Evolutionary conservation across 2,888 invertebrate species (phyloP).

Genomic region (Timema cristinae): DNA sequence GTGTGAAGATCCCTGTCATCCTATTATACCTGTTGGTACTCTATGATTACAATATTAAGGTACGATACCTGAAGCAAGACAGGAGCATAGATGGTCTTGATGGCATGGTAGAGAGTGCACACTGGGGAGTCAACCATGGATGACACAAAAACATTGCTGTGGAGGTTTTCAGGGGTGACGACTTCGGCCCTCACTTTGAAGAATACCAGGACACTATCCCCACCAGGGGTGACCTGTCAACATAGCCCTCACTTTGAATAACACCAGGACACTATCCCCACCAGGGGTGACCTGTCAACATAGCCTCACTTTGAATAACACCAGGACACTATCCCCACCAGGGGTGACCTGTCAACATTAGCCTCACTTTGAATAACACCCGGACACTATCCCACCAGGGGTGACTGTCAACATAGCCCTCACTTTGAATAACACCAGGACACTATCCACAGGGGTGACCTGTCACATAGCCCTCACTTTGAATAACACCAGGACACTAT

Average conservation of each 20-base stretch:
- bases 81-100: slow-evolving; percentile 57
- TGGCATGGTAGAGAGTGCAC: slow-evolving; percentile 55
- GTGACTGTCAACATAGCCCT: no score
- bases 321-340: no score
- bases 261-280: background rate
- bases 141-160: slow-evolving; percentile 54
- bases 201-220: slow-evolving; percentile 51
- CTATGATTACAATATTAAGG: background rate
- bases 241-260: background rate
- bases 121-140: slow-evolving; percentile 58
- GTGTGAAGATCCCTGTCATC: no score
- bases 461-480: slow-evolving; percentile 58
- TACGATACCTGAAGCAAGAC: slow-evolving; percentile 43
- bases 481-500: slow-evolving; percentile 54
- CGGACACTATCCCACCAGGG: no score
- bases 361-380: no score
- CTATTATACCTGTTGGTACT: background rate
- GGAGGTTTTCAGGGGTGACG: slow-evolving; percentile 56
- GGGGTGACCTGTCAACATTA: no score
- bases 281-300: background rate
- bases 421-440: no score
- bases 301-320: no score
- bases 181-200: slow-evolving; percentile 57
- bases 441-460: no score
- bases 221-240: slow-evolving; percentile 43